These are phyloP conservation scores for Melanophora roralis DNA, from an alignment of 2,888 invertebrate species.

Conservation along the genomic window DNA sequence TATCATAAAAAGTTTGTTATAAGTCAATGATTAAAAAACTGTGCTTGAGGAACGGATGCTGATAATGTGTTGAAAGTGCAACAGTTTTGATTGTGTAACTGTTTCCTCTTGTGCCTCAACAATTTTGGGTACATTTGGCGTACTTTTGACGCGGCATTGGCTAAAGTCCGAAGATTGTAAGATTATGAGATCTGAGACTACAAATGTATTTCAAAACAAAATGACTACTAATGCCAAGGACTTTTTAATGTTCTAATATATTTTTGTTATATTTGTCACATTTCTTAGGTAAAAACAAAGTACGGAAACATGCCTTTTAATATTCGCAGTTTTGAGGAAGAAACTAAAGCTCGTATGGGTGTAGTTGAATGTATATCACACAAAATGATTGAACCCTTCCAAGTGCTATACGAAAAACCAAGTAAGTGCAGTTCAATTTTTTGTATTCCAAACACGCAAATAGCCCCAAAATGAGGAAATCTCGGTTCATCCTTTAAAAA, in stretches of 20 bases:
- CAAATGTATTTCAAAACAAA: not conserved
- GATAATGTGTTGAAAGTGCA: slow-evolving; percentile 59
- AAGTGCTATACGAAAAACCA: slow-evolving; percentile 89
- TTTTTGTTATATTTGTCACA: not conserved
- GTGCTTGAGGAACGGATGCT: slow-evolving; percentile 73
- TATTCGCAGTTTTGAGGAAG: slow-evolving; percentile 95
- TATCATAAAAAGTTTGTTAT: not conserved
- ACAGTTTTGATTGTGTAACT: slow-evolving; percentile 50
- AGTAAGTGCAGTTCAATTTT: slow-evolving; percentile 78
- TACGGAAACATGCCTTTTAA: slow-evolving; percentile 99
- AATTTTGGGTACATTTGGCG: slow-evolving; percentile 62
- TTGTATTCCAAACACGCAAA: too few species aligned
- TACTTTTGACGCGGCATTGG: slow-evolving; percentile 56
- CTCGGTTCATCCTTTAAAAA: too few species aligned
- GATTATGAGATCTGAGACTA: slow-evolving; percentile 78
- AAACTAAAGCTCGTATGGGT: slow-evolving; percentile 98
- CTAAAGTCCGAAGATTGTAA: slow-evolving; percentile 73
- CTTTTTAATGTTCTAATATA: not conserved
- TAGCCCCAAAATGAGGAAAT: too few species aligned
- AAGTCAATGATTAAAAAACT: slow-evolving; percentile 75
- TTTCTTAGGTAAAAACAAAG: slow-evolving; percentile 85
- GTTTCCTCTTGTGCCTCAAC: slow-evolving; percentile 51
- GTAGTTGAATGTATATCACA: slow-evolving; percentile 98
- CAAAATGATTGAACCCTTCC: slow-evolving; percentile 98
- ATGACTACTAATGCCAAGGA: not conserved